Evolutionary conservation across 2,113 vertebrate species (phyloP), one percentile per base, ranked within the genome.

Genomic region (Aegithalos caudatus): DNA sequence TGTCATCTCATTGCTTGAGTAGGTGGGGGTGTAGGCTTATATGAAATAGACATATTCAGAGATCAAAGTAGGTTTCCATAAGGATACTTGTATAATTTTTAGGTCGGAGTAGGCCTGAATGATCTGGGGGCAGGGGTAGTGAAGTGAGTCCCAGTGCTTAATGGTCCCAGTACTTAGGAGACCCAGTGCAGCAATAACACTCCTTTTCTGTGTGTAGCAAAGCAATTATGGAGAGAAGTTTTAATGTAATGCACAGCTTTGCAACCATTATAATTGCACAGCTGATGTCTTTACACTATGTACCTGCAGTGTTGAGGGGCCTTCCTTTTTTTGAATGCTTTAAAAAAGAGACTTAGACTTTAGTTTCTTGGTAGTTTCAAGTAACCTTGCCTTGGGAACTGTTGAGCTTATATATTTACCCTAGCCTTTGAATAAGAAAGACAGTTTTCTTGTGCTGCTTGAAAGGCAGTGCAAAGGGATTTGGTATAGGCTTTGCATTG

Each of bases 61-160:
- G 6, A 5, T 23, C 45, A 33, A 95, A 78, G 14, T 27, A 83
- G 44, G 12, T 38, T 50, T 79, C 81, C 31, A 11, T 54, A 12
- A 47, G 12, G 29, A 20, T 72, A 13, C 1, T 25, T 42, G 4
- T 11, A 9, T 83, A 6, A 14, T 21, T 72, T 79, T 60, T 66
- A 17, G n/a, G 13, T 70, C 69, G 28, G 3, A 58, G 2, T 45
- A 31, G 48, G 7, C 12, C 18, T 83, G 38, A 9, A 11, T 66
- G 51, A 54, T 50, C 16, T 5, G 4, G 3, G 1, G 2, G 1
- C 16, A 58, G 28, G 1, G 6, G 1, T 2, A 6, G 15, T 44
- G 38, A 22, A 35, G 6, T 4, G 1, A 31, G 6, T 67, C 7
- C 9, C 12, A 10, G 0, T 48, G 33, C 23, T 38, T 71, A 22